Evolutionary conservation across 2,888 invertebrate species (phyloP), one percentile per base, ranked within the genome.

Genomic region (Matsumyia berberina): DNA sequence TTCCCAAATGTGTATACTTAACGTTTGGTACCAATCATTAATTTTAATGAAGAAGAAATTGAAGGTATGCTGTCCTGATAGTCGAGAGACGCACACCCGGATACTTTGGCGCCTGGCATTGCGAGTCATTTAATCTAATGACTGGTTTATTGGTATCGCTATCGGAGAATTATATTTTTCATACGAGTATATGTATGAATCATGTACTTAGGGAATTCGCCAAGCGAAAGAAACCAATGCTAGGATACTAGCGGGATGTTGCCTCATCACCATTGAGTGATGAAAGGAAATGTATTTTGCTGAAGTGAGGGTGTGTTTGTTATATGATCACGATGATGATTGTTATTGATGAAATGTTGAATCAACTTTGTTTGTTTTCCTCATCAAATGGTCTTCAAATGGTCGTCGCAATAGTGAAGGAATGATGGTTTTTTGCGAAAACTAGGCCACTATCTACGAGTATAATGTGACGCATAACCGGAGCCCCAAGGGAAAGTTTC

Each of bases 11-110:
- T 76, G 64, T 69, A 49, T 58, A 46, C 70, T 35, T 55, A 67
- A 46, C 17, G 66, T 39, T 73, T 31, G 53, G 17, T 72, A 67
- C 39, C 55, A 66, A 70, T 78, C 82, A 83, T 83, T 83, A 83
- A 83, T 83, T 83, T 78, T 83, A 83, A 83, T 83, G 66, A 83
- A 83, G 60, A 51, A 60, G 46, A 67, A 78, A 67, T 73, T 70
- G 64, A 70, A 81, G 67, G 76, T 57, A 57, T 2, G 12, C 39
- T 31, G 17, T 7, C 17, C 49, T 9, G 37, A 60, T 49, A 60
- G 24, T 15, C 5, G 33, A 15, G n/a, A 11, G 46, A 19, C 24
- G n/a, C n/a, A 7, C 17, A 35, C 15, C 11, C 12, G 70, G 70
- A 60, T 72, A 58, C 72, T 60, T 72, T 76, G 76, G 66, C 66